A percentile compares a stretch with the other conserved stretches of the same genome.
These are phyloP conservation scores for Larimichthys polyactis DNA, from an alignment of 2,113 vertebrate species.

Conservation along the genomic window DNA sequence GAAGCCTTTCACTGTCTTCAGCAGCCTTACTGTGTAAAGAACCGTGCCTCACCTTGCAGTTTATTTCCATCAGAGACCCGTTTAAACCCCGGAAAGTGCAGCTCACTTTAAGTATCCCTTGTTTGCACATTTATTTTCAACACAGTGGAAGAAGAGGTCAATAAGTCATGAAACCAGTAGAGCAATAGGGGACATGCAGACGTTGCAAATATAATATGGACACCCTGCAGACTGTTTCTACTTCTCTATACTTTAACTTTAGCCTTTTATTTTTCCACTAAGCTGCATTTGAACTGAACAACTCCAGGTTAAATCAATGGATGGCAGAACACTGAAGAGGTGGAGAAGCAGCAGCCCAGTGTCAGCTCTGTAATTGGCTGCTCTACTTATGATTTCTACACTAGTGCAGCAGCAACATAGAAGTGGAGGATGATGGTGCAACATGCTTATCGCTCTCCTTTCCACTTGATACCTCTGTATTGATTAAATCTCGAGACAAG, in stretches of 20 bases:
- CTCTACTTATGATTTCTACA: constrained; percentile 33
- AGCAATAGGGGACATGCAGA: constrained; percentile 6
- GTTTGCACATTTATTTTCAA: constrained; percentile 19
- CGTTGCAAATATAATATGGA: neutral
- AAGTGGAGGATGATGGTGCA: constrained; percentile 13
- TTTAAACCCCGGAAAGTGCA: neutral
- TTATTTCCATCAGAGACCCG: constrained; percentile 29
- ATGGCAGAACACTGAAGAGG: neutral
- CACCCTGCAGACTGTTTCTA: neutral
- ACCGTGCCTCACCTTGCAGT: neutral
- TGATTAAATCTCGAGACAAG: constrained; percentile 47
- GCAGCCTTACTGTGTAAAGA: constrained; percentile 7
- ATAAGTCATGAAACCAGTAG: constrained; percentile 13
- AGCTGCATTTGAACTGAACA: neutral
- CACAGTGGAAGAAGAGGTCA: constrained; percentile 17
- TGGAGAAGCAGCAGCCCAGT: constrained; percentile 13
- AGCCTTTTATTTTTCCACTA: neutral
- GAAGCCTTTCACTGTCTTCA: neutral
- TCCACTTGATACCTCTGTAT: constrained; percentile 6
- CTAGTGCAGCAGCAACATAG: neutral
- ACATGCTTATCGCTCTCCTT: constrained; percentile 20
- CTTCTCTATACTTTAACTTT: neutral
- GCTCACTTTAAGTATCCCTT: constrained; percentile 10
- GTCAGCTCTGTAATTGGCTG: constrained; percentile 39
- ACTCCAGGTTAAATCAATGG: constrained; percentile 24